These are phyloP conservation scores for Labeo calbasu DNA, from an alignment of 2,797 vertebrate genomes.

Conservation along the genomic window DNA sequence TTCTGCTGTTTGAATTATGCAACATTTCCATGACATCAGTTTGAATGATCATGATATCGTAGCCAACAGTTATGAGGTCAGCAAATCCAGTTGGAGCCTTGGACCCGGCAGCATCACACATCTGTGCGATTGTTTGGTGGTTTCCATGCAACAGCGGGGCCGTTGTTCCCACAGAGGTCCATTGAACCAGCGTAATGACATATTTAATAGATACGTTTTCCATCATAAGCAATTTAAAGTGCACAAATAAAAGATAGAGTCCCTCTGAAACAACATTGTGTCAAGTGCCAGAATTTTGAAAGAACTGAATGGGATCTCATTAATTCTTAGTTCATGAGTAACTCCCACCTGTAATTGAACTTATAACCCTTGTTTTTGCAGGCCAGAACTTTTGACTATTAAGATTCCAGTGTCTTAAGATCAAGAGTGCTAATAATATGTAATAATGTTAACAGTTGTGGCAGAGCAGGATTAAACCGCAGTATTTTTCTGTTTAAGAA, in stretches of 20 bases:
- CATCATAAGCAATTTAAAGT: constrained; percentile 12
- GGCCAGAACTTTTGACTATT: constrained; percentile 1
- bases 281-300: constrained; percentile 10
- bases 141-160: constrained; percentile 56
- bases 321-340: background rate
- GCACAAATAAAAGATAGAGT: constrained; percentile 30
- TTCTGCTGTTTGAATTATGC: constrained; percentile 49
- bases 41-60: constrained; percentile 42
- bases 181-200: constrained; percentile 33
- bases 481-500: background rate
- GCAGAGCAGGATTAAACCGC: background rate
- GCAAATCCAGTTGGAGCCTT: constrained; percentile 42
- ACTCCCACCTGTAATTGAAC: constrained; percentile 19
- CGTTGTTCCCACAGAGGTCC: constrained; percentile 30
- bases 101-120: constrained; percentile 51
- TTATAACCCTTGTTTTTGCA: constrained; percentile 5
- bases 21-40: constrained; percentile 54
- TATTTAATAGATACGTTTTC: constrained; percentile 41
- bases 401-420: background rate
- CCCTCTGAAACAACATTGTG: background rate
- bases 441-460: background rate
- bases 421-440: background rate
- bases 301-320: constrained; percentile 14
- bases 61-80: constrained; percentile 45
- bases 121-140: constrained; percentile 59